Percentiles rank a stretch among this genome's conserved stretches.
These are phyloP conservation scores for Nymphalis polychloros DNA, from an alignment of 2,888 invertebrate genomes.

Conservation along the genomic window DNA sequence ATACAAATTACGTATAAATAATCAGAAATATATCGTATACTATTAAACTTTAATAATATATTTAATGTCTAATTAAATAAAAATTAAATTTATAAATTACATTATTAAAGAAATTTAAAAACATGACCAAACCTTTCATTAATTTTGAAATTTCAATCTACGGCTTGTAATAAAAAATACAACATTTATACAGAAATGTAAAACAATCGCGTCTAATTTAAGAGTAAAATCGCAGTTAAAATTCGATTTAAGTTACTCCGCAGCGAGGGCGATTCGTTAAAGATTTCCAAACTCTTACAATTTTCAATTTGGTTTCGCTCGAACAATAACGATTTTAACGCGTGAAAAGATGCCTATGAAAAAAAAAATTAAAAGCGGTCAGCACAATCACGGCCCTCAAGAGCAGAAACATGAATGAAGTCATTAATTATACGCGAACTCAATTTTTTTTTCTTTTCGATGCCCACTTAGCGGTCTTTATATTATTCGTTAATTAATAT, in stretches of 20 bases:
- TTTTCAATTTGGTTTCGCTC: constrained; percentile 65
- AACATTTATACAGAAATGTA: constrained; percentile 19
- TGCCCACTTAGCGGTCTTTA: constrained; percentile 33
- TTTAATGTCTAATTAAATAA: no score
- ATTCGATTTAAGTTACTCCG: constrained; percentile 38
- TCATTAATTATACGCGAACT: constrained; percentile 79
- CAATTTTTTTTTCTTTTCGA: constrained; percentile 61
- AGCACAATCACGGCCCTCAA: constrained; percentile 77
- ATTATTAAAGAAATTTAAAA: background rate
- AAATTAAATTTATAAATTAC: background rate
- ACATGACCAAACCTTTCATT: background rate
- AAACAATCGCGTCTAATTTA: constrained; percentile 34
- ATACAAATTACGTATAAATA: background rate
- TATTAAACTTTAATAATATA: no score
- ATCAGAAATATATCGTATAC: no score
- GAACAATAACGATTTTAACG: constrained; percentile 74
- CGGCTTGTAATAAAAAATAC: constrained; percentile 21
- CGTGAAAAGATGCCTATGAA: constrained; percentile 60
- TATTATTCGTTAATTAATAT: constrained; percentile 30
- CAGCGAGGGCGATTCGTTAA: constrained; percentile 43
- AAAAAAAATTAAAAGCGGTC: constrained; percentile 54
- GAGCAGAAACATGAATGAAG: constrained; percentile 81
- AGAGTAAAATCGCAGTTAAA: constrained; percentile 33
- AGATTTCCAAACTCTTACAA: constrained; percentile 60
- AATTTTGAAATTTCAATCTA: constrained; percentile 10